Conservation (phyloP, 92 coral and sea anemone genomes). For the Porites lobata region DNA sequence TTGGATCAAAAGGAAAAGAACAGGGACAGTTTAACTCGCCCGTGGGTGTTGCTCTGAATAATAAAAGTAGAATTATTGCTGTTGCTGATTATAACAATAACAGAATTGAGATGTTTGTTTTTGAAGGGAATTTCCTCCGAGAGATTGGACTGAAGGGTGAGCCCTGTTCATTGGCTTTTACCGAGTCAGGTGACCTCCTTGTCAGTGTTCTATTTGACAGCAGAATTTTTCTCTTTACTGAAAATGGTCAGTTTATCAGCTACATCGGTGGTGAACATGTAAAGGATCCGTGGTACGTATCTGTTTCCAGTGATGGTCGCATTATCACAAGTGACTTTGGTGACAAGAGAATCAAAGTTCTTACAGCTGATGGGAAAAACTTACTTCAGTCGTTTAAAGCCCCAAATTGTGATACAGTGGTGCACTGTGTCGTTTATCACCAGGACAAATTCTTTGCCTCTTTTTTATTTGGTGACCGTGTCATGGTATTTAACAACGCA, state of each 20-base stretch:
- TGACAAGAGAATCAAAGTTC: conserved; percentile 3
- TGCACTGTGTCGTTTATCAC: neutral
- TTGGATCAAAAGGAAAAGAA: conserved; percentile 6
- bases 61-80: conserved; percentile 3
- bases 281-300: neutral
- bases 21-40: conserved; percentile 4
- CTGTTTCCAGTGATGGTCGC: conserved; percentile 18
- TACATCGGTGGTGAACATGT: conserved; percentile 33
- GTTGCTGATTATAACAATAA: conserved; percentile 1
- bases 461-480: neutral
- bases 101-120: conserved; percentile 1
- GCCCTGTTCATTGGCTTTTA: neutral
- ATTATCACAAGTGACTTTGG: neutral
- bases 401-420: neutral
- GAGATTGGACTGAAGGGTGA: neutral
- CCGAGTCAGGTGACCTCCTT: neutral
- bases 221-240: too few species aligned
- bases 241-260: conserved; percentile 44
- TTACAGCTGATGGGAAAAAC: conserved; percentile 23
- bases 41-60: neutral
- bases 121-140: conserved; percentile 2
- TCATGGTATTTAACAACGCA: conserved; percentile 61
- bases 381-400: conserved; percentile 19
- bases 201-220: neutral
- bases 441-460: conserved; percentile 6